phyloP scores from a whole-genome alignment of 2,888 invertebrate genomes.

The Hylaea fasciaria region DNA sequence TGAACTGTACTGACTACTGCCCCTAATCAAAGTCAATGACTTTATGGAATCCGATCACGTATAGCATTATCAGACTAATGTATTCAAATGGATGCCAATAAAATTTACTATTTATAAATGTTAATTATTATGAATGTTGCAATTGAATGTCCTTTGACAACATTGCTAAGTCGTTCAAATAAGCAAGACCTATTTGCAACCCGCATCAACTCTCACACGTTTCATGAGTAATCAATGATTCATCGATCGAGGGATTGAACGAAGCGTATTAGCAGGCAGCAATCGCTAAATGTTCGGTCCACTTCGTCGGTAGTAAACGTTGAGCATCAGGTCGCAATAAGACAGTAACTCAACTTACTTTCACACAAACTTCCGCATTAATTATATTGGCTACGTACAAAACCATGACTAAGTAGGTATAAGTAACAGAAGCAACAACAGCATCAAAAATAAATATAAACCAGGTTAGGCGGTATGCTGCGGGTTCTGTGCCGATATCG shows the following conservation, averaged over 20 bases:
- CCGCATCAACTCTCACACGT: conserved; percentile 30
- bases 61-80: conserved; percentile 20
- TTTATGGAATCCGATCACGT: conserved; percentile 3
- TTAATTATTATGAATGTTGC: background rate
- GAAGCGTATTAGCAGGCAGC: conserved; percentile 71
- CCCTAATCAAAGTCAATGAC: conserved; percentile 8
- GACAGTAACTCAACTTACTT: conserved; percentile 14
- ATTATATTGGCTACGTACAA: no score
- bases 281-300: conserved; percentile 71
- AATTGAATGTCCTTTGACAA: conserved; percentile 1
- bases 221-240: conserved; percentile 64
- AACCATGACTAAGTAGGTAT: no score
- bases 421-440: no score
- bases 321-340: conserved; percentile 32
- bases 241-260: conserved; percentile 69
- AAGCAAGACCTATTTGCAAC: conserved; percentile 17
- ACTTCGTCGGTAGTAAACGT: conserved; percentile 68
- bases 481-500: background rate
- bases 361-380: no score
- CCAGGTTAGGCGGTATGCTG: background rate
- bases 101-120: conserved; percentile 8
- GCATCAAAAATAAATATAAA: background rate
- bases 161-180: conserved; percentile 5
- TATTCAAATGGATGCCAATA: conserved; percentile 11
- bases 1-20: background rate